Base-by-base conservation (phyloP, 2,888 invertebrate genomes). In the Empis livida region DNA sequence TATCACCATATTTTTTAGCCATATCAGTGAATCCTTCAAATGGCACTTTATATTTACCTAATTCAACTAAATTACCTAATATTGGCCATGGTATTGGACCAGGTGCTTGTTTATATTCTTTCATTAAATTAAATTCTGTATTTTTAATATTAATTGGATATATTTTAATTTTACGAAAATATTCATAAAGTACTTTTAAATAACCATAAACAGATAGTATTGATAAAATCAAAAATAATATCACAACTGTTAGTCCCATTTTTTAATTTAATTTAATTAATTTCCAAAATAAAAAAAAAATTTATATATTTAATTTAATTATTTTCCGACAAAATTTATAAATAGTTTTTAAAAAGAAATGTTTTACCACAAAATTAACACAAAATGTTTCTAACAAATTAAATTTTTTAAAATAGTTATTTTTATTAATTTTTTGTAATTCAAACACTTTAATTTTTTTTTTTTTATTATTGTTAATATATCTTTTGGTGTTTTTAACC, bases 11-110 rank as follows among this genome's bases (percentile, higher is more conserved):
- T 27, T 72, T 66, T 57, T 78, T 77, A 14, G 82, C 72, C 37
- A 86, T 63, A 16, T 73, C 77, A 1, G 82, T 79, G 56, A 87
- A 84, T 2, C 78, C 78, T 56, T 81, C 77, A 57, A 84, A 85
- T 0, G 86, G 85, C 15, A 76, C 77, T 43, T 78, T 77, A 53
- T 73, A 71, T 48, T 75, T 67, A 43, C 75, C 78, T 48, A 86
- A 66, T 23, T 82, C 73, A 61, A 80, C 79, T 52, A 86, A 68
- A 63, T 78, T 81, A 15, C 86, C 87, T 45, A 86, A 68, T 1
- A 86, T 55, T 1, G 86, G 86, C 67, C 73, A 74, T 11, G 80
- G 75, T n/a, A 65, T 59, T 0, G 84, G 84, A 1, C 84, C 84
- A 43, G 83, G 83, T 13, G 80, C 75, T 53, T 71, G 63, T 45